Conservation (phyloP, 92 coral and sea anemone genomes). For the Siderastrea siderea region DNA sequence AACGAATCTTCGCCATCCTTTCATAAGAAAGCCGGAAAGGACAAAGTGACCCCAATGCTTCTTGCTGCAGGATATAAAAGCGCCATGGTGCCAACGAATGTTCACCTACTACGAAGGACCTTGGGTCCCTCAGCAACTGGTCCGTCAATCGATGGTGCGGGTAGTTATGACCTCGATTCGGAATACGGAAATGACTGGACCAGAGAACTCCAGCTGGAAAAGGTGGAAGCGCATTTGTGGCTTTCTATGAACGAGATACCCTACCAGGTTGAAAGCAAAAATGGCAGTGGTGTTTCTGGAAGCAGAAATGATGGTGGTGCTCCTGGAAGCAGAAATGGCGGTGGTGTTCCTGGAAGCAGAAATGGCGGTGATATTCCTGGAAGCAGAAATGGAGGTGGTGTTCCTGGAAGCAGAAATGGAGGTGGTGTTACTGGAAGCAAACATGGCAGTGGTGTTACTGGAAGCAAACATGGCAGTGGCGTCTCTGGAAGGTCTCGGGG, state of each 20-base stretch:
- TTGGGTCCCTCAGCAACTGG: background rate
- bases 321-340: too few species aligned
- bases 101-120: background rate
- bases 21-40: conserved; percentile 13
- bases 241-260: background rate
- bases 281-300: conserved; percentile 26
- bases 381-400: too few species aligned
- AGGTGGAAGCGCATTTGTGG: conserved; percentile 30
- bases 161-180: conserved; percentile 22
- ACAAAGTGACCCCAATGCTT: conserved; percentile 27
- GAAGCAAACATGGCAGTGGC: background rate
- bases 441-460: too few species aligned
- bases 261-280: background rate
- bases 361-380: too few species aligned
- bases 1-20: conserved; percentile 48
- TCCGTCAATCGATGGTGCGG: conserved; percentile 9
- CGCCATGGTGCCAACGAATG: conserved; percentile 62
- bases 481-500: conserved; percentile 38
- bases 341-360: too few species aligned
- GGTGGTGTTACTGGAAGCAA: too few species aligned
- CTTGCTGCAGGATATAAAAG: conserved; percentile 66
- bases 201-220: conserved; percentile 16
- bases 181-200: conserved; percentile 48
- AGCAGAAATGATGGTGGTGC: too few species aligned
- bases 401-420: too few species aligned